Percentiles rank a stretch among this genome's conserved stretches.
Evolutionary conservation across 2,113 vertebrate genomes (phyloP).

Genomic region (Trichomycterus rosablanca): DNA sequence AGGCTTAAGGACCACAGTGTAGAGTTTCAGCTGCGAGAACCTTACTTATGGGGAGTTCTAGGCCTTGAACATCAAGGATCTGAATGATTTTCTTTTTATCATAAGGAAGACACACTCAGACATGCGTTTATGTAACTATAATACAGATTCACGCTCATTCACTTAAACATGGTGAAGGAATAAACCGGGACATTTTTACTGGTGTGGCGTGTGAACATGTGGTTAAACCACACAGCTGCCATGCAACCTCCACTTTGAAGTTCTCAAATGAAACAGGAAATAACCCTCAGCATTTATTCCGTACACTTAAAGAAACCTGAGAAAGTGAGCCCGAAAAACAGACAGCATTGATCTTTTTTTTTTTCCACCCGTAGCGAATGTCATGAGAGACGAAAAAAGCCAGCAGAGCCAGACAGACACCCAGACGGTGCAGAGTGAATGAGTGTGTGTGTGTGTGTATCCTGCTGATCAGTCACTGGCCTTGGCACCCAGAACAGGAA

Average conservation of each 20-base stretch:
- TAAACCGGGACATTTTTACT: neutral
- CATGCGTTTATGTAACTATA: constrained; percentile 6
- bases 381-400: constrained; percentile 31
- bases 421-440: constrained; percentile 37
- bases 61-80: constrained; percentile 34
- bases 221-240: constrained; percentile 12
- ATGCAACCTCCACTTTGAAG: constrained; percentile 7
- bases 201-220: constrained; percentile 9
- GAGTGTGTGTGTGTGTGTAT: constrained; percentile 28
- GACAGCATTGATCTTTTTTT: constrained; percentile 26
- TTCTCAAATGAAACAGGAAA: constrained; percentile 16
- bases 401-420: constrained; percentile 38
- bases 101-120: constrained; percentile 23
- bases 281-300: constrained; percentile 13
- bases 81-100: constrained; percentile 11
- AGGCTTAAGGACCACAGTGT: constrained; percentile 32
- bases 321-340: constrained; percentile 6
- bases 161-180: too few relatives aligned
- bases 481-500: constrained; percentile 43
- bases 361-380: constrained; percentile 18
- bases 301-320: constrained; percentile 22
- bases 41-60: too few relatives aligned
- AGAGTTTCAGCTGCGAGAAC: constrained; percentile 32
- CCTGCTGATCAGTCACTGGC: constrained; percentile 45
- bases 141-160: neutral